Evolutionary conservation across 2,888 invertebrate genomes (phyloP).

Genomic region (Drosophila gaucha): DNA sequence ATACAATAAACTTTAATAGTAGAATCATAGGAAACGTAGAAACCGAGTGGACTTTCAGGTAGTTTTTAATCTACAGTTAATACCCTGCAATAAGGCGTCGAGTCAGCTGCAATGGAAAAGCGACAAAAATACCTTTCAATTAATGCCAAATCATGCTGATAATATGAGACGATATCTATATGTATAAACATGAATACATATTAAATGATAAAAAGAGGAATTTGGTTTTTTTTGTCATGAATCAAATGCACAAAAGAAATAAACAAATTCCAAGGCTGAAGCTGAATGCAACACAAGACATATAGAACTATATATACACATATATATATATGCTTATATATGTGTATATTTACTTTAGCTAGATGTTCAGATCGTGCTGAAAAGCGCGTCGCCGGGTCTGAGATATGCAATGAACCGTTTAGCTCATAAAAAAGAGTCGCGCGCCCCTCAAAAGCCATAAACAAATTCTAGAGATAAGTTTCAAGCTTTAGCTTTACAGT

Average conservation of each 20-base stretch:
- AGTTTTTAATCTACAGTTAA: constrained; percentile 54
- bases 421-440: constrained; percentile 31
- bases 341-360: not conserved
- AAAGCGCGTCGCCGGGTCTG: constrained; percentile 37
- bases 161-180: constrained; percentile 35
- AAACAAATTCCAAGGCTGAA: constrained; percentile 24
- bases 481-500: not conserved
- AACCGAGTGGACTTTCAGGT: constrained; percentile 3
- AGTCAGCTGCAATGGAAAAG: constrained; percentile 42
- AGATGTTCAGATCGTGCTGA: constrained; percentile 30
- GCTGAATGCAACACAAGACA: constrained; percentile 7
- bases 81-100: constrained; percentile 45
- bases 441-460: constrained; percentile 18
- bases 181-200: too few species aligned
- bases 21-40: not conserved
- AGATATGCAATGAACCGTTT: constrained; percentile 17
- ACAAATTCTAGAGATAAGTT: not conserved
- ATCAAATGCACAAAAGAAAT: constrained; percentile 49
- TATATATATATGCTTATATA: not conserved
- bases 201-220: constrained; percentile 17
- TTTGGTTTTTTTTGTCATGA: constrained; percentile 38
- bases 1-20: constrained; percentile 1
- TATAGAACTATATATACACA: not conserved
- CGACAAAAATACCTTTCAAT: constrained; percentile 20
- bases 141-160: constrained; percentile 64